Percentiles rank a stretch among this genome's conserved stretches.
These are phyloP conservation scores for Halictus quadricinctus DNA, from an alignment of 2,888 invertebrate species.

Conservation along the genomic window DNA sequence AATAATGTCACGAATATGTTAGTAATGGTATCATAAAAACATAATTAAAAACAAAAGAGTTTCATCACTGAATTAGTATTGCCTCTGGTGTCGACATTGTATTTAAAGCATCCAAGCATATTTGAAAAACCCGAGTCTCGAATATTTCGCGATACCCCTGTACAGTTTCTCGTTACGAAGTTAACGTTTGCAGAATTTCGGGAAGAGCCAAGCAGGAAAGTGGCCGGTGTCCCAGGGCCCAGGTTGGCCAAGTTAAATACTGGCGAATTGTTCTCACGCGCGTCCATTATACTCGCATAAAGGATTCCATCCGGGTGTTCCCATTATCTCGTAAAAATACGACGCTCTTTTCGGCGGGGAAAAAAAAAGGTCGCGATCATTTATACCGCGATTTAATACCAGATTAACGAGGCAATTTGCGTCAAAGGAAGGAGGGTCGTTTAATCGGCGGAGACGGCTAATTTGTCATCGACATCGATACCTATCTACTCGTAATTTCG, in stretches of 20 bases:
- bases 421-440: conserved; percentile 66
- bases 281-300: conserved; percentile 53
- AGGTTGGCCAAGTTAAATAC: conserved; percentile 27
- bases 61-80: not conserved
- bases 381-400: conserved; percentile 73
- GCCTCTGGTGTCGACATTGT: too few relatives aligned
- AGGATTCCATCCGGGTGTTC: conserved; percentile 49
- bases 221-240: not conserved
- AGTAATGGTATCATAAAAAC: not conserved
- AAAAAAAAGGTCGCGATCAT: conserved; percentile 60
- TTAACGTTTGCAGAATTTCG: not conserved
- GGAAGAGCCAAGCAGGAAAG: not conserved
- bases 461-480: conserved; percentile 74
- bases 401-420: conserved; percentile 72
- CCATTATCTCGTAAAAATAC: conserved; percentile 65
- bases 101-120: not conserved
- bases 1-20: too few relatives aligned
- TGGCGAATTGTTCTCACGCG: conserved; percentile 20
- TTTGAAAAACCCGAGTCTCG: not conserved
- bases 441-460: conserved; percentile 71
- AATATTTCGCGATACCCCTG: not conserved
- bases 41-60: not conserved
- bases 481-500: conserved; percentile 70
- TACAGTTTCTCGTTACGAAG: too few relatives aligned
- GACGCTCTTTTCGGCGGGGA: conserved; percentile 29